Conservation (phyloP, 2,888 invertebrate genomes). For the Agonopterix alstromeriana region DNA sequence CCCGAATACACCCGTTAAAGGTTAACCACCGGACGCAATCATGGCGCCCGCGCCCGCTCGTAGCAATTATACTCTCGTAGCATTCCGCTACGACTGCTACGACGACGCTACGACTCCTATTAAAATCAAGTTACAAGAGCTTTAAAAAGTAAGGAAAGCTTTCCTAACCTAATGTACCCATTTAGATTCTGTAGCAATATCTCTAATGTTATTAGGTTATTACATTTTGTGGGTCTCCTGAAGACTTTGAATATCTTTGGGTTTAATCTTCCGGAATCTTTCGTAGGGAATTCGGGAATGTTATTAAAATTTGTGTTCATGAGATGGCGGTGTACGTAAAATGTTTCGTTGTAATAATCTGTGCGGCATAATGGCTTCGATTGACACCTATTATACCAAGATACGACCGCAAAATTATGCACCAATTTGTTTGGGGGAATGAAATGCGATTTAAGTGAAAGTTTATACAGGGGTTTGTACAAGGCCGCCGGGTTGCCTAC, state of each 20-base stretch:
- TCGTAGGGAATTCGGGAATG: too few relatives aligned
- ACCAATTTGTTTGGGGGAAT: too few relatives aligned
- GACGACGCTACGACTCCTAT: constrained; percentile 6
- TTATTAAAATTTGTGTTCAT: too few relatives aligned
- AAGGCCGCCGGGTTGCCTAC: too few relatives aligned
- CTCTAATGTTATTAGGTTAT: neutral
- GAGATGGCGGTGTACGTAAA: too few relatives aligned
- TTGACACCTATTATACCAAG: too few relatives aligned
- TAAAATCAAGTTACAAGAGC: neutral
- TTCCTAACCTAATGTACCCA: neutral
- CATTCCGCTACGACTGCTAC: constrained; percentile 20
- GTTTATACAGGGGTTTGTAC: too few relatives aligned
- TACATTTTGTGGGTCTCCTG: neutral
- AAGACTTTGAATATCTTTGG: neutral
- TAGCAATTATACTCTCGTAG: constrained; percentile 49
- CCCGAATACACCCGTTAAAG: constrained; percentile 3
- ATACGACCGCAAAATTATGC: too few relatives aligned
- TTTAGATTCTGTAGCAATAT: neutral
- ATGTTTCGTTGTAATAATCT: too few relatives aligned
- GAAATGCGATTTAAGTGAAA: too few relatives aligned
- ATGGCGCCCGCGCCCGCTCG: constrained; percentile 33
- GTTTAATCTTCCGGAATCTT: neutral
- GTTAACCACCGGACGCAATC: constrained; percentile 27
- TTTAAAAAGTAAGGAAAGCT: neutral
- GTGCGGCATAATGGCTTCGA: too few relatives aligned